These are phyloP conservation scores for Cephalopachus bancanus DNA, from an alignment of 2,797 vertebrate species.

Conservation along the genomic window DNA sequence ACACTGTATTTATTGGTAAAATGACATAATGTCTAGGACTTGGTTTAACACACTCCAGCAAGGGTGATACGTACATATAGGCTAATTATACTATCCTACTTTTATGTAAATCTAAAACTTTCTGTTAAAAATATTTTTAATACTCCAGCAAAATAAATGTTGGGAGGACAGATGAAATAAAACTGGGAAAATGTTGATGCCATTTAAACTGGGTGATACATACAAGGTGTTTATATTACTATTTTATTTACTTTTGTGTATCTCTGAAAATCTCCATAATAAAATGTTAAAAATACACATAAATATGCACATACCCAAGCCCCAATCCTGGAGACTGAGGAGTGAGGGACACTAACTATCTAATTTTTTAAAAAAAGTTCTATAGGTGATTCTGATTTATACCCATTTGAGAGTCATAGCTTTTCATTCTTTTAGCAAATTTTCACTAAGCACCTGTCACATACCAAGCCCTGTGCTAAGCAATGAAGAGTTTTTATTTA, in stretches of 20 bases:
- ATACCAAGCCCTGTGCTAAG: background rate
- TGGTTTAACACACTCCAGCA: slow-evolving; percentile 12
- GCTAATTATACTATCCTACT: background rate
- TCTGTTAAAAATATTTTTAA: background rate
- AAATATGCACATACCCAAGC: background rate
- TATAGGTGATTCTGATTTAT: background rate
- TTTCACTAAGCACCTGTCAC: background rate
- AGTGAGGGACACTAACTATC: background rate
- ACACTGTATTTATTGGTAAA: slow-evolving; percentile 7
- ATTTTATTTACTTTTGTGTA: background rate
- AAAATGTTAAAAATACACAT: slow-evolving; percentile 27
- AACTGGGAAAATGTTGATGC: slow-evolving; percentile 34
- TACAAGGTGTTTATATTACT: background rate
- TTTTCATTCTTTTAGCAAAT: slow-evolving; percentile 56
- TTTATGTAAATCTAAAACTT: slow-evolving; percentile 47
- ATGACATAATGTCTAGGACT: slow-evolving; percentile 38
- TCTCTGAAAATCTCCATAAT: background rate
- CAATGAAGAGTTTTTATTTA: slow-evolving; percentile 27
- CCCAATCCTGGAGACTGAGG: background rate
- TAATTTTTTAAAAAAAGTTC: background rate
- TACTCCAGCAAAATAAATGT: slow-evolving; percentile 30
- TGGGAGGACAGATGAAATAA: slow-evolving; percentile 16
- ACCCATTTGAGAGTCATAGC: background rate
- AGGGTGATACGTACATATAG: background rate
- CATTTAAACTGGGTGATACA: background rate